Evolutionary conservation across 2,888 invertebrate species (phyloP), one percentile per base, ranked within the genome.

Genomic region (Drosophila melanosoma): DNA sequence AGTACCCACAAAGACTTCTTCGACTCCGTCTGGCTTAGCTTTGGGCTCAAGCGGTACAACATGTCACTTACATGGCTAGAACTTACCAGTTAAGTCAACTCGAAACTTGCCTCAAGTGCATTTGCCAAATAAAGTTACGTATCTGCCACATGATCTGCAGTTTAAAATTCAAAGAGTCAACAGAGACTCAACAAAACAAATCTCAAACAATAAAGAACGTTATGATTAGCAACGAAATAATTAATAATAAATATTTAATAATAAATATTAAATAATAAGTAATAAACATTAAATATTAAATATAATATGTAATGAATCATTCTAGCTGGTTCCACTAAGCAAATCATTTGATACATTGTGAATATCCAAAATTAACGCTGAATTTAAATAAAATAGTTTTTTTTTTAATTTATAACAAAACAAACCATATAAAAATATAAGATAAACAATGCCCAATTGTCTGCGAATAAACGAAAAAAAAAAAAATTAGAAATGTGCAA

Each of bases 41-140:
- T 62, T 45, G 59, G 45, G 40, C 56, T 56, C 53, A 29, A 59
- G 86, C 71, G 71, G 59, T 71, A 65, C 56, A 56, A 72, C 65
- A 83, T 79, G 89, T 77, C 84, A 89, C 81, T 76, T 72, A 79
- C 84, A 85, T 76, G 79, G 81, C 79, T 74, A 65, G 54, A 79
- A 76, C 66, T 85, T 79, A 79, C 76, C 80, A 69, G 69, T 69
- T 64, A 70, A 76, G 68, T 70, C 79, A 72, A 72, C 74, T 84
- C 68, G 58, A 71, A 74, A 45, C 45, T 51, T 68, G 72, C 68
- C 20, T 36, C 10, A 35, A 63, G 57, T 15, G 36, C 20, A 15
- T 54, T 35, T 7, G 11, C 20, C 20, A 29, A 20, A 35, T 11
- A 35, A 53, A 36, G 57, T 70, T 35, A 63, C 62, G 48, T 56